A percentile compares a stretch with the other conserved stretches of the same genome.
Evolutionary conservation across 92 coral and sea anemone species (phyloP).

Genomic region (Zoanthus solanderi): DNA sequence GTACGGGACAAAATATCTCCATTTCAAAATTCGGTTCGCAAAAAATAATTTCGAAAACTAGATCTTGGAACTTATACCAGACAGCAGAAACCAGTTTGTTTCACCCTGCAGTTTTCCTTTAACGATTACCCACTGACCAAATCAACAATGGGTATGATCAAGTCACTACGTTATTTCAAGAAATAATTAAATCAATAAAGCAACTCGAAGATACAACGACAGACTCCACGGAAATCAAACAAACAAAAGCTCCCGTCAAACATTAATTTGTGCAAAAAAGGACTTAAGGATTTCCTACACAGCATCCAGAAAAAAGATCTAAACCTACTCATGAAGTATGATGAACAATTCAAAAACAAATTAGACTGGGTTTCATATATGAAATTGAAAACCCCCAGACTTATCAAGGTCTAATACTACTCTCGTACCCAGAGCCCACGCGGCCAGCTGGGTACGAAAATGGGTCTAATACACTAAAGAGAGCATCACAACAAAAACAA

Average conservation of each 20-base stretch:
- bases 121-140: neutral
- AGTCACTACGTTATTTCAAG: neutral
- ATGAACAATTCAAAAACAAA: neutral
- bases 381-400: neutral
- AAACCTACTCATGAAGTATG: neutral
- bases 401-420: neutral
- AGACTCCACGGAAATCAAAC: constrained; percentile 49
- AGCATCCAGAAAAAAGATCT: neutral
- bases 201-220: constrained; percentile 45
- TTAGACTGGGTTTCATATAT: neutral
- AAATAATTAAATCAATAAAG: neutral
- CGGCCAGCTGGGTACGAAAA: no score
- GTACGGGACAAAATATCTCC: no score
- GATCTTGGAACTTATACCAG: no score
- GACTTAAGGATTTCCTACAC: neutral
- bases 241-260: constrained; percentile 50
- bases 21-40: no score
- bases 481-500: no score
- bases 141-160: neutral
- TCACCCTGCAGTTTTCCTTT: no score
- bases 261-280: neutral
- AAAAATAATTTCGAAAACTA: no score
- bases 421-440: no score
- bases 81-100: no score
- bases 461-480: no score